Conservation (phyloP, 1,140 invertebrate genomes). For the Drosophila serrata region DNA sequence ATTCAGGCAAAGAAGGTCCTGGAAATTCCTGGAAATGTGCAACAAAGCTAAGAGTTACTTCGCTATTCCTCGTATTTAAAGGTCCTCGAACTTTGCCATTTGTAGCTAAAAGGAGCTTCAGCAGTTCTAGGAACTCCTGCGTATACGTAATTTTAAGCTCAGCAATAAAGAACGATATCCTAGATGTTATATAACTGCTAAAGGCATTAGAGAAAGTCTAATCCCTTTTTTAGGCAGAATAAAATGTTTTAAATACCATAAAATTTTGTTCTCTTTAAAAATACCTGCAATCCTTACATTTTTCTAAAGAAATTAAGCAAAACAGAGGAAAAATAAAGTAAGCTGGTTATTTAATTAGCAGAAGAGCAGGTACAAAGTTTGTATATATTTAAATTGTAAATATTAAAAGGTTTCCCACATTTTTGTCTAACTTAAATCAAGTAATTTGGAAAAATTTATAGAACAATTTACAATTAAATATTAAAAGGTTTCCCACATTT, state of each 20-base stretch:
- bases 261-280: not conserved
- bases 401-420: too few species aligned
- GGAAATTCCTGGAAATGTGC: slow-evolving; percentile 18
- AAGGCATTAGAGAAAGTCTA: not conserved
- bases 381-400: not conserved
- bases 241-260: slow-evolving; percentile 14
- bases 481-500: too few species aligned
- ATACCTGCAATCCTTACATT: not conserved
- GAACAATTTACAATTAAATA: too few species aligned
- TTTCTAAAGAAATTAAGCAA: not conserved
- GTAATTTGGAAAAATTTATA: too few species aligned
- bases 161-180: not conserved
- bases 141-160: slow-evolving; percentile 51
- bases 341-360: not conserved
- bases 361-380: not conserved
- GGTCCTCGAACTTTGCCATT: not conserved
- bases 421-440: too few species aligned
- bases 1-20: not conserved
- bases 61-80: slow-evolving; percentile 42
- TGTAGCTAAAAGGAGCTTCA: slow-evolving; percentile 12
- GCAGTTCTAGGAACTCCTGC: slow-evolving; percentile 22
- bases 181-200: not conserved
- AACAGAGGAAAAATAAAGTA: not conserved
- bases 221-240: not conserved
- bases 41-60: slow-evolving; percentile 5